Conservation (phyloP, 2,888 invertebrate species). For the Nymphalis urticae region DNA sequence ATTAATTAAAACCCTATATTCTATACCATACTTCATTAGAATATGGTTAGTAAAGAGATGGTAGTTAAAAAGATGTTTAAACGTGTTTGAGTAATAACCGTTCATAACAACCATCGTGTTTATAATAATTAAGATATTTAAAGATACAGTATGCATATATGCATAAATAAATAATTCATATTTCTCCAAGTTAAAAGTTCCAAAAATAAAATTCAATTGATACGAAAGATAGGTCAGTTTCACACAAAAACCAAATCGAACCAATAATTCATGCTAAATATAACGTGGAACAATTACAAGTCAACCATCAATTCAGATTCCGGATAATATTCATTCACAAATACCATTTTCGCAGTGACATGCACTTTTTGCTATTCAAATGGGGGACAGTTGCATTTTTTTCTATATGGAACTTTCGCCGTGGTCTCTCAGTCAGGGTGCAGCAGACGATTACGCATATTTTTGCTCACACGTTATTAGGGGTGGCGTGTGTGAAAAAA, state of each 20-base stretch:
- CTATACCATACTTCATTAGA: no score
- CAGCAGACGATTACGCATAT: conserved; percentile 75
- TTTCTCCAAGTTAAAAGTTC: not conserved
- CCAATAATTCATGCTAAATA: conserved; percentile 81
- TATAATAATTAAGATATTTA: no score
- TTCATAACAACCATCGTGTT: no score
- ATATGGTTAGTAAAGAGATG: no score
- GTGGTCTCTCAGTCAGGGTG: conserved; percentile 48
- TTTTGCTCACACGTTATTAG: conserved; percentile 78
- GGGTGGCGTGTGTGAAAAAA: conserved; percentile 81
- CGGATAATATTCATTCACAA: conserved; percentile 79
- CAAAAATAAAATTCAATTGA: not conserved
- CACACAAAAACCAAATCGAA: conserved; percentile 69
- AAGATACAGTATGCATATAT: not conserved
- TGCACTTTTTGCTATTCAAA: conserved; percentile 81
- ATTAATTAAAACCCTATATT: no score
- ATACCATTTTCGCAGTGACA: conserved; percentile 78
- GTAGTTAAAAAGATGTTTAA: no score
- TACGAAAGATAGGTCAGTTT: conserved; percentile 32
- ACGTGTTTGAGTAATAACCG: no score
- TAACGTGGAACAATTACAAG: conserved; percentile 78
- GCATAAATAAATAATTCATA: not conserved
- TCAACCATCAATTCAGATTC: conserved; percentile 76
- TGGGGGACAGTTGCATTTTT: conserved; percentile 77
- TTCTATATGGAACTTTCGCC: conserved; percentile 63